Evolutionary conservation across 2,888 invertebrate genomes (phyloP).

Genomic region (Agrochola lota): DNA sequence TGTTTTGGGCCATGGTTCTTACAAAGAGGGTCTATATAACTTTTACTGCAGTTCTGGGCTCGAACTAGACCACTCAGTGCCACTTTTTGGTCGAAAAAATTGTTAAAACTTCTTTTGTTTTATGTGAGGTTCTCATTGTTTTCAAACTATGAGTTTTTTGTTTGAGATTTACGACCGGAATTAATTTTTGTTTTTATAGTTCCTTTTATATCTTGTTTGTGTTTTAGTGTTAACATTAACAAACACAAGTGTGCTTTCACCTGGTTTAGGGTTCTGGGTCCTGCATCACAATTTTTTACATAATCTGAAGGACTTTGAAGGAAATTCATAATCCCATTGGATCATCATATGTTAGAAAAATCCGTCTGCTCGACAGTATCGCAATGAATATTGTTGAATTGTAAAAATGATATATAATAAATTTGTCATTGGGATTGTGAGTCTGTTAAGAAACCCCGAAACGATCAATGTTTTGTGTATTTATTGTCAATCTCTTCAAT

Average conservation of each 20-base stretch:
- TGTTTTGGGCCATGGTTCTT: slow-evolving; percentile 46
- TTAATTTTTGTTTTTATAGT: slow-evolving; percentile 39
- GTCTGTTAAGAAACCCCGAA: no score
- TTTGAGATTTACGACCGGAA: slow-evolving; percentile 47
- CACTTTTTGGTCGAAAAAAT: slow-evolving; percentile 66
- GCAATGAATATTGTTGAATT: background rate
- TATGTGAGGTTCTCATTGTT: slow-evolving; percentile 34
- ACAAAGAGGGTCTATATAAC: slow-evolving; percentile 55
- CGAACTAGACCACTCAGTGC: slow-evolving; percentile 76
- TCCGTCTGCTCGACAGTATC: background rate
- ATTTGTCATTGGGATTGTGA: background rate
- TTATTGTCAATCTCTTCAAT: no score
- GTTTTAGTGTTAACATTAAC: slow-evolving; percentile 12
- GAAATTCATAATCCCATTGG: background rate
- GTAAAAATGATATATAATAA: no score
- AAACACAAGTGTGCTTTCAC: background rate
- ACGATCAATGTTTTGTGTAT: no score
- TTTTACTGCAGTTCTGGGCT: slow-evolving; percentile 65
- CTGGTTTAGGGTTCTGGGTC: background rate
- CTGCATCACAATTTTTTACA: background rate
- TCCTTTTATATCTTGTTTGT: slow-evolving; percentile 9
- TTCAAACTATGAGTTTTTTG: slow-evolving; percentile 16
- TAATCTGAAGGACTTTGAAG: background rate
- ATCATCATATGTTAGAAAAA: background rate
- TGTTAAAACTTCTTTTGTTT: slow-evolving; percentile 27